These are phyloP conservation scores for Gnatocerus cornutus DNA, from an alignment of 2,888 invertebrate genomes.

Conservation along the genomic window DNA sequence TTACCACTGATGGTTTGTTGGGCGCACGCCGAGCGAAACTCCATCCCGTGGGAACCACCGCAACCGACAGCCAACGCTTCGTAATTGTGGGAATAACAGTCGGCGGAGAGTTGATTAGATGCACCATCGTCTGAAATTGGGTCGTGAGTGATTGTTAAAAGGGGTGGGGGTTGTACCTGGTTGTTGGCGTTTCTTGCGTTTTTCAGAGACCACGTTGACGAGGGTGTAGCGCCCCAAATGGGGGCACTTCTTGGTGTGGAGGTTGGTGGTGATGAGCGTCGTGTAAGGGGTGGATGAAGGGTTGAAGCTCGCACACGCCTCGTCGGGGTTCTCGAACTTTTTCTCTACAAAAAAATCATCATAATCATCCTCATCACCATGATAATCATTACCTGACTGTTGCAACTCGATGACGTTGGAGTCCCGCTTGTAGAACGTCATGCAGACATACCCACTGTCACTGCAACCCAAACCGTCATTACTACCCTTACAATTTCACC, in stretches of 20 bases:
- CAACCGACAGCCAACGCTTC: slow-evolving; percentile 78
- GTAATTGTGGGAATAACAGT: slow-evolving; percentile 74
- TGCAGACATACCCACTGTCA: slow-evolving; percentile 86
- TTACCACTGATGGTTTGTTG: slow-evolving; percentile 72
- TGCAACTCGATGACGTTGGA: slow-evolving; percentile 83
- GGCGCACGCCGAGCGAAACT: slow-evolving; percentile 75
- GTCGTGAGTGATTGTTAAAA: slow-evolving; percentile 5
- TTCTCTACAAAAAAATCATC: slow-evolving; percentile 56
- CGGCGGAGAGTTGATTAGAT: slow-evolving; percentile 60
- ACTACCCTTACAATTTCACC: not conserved
- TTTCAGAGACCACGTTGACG: slow-evolving; percentile 59
- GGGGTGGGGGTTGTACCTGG: slow-evolving; percentile 57
- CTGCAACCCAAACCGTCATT: slow-evolving; percentile 71
- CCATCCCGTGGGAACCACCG: slow-evolving; percentile 74
- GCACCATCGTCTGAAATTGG: slow-evolving; percentile 29
- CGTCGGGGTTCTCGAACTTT: slow-evolving; percentile 76
- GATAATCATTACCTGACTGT: slow-evolving; percentile 74
- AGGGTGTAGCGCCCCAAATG: slow-evolving; percentile 80
- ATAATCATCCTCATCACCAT: not conserved
- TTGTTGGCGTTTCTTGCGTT: slow-evolving; percentile 74
- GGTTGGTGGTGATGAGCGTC: slow-evolving; percentile 78
- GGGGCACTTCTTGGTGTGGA: slow-evolving; percentile 79
- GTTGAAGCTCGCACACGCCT: slow-evolving; percentile 78
- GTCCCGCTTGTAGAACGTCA: slow-evolving; percentile 82
- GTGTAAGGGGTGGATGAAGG: slow-evolving; percentile 74